Evolutionary conservation across 1,140 invertebrate genomes (phyloP).

Genomic region (Heliconius congener): DNA sequence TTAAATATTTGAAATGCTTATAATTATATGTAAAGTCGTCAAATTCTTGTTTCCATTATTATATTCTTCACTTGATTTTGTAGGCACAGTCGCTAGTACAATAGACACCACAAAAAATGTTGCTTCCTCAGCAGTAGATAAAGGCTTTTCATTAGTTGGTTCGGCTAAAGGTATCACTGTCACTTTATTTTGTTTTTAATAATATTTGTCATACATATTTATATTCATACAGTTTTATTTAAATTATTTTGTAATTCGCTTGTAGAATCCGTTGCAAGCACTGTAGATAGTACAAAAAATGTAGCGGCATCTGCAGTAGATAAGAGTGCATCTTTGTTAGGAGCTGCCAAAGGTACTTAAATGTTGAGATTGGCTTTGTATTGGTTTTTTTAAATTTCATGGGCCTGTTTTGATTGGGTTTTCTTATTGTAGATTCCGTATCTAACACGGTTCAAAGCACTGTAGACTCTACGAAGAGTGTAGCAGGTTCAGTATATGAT

Average conservation of each 20-base stretch:
- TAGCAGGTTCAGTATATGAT: constrained; percentile 40
- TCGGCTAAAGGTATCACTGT: constrained; percentile 49
- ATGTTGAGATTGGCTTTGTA: neutral
- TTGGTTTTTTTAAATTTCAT: neutral
- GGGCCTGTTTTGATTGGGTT: neutral
- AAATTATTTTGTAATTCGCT: constrained; percentile 22
- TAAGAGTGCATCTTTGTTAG: constrained; percentile 44
- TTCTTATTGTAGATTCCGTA: constrained; percentile 44
- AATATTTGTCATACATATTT: neutral
- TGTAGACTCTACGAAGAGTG: constrained; percentile 42
- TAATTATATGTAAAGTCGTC: no score
- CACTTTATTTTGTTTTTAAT: neutral
- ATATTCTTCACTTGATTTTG: constrained; percentile 36
- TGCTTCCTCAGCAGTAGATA: constrained; percentile 43
- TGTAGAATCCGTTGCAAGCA: constrained; percentile 45
- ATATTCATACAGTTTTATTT: neutral
- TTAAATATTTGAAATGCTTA: no score
- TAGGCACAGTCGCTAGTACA: constrained; percentile 47
- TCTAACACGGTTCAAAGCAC: constrained; percentile 40
- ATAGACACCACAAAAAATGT: constrained; percentile 50
- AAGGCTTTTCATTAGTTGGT: constrained; percentile 39
- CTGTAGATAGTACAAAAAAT: constrained; percentile 59
- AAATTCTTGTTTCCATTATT: constrained; percentile 18
- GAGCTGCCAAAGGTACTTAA: constrained; percentile 32
- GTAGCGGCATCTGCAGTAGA: constrained; percentile 53